These are phyloP conservation scores for Brachionus koreanus DNA, from an alignment of 1,140 invertebrate species.

Conservation along the genomic window DNA sequence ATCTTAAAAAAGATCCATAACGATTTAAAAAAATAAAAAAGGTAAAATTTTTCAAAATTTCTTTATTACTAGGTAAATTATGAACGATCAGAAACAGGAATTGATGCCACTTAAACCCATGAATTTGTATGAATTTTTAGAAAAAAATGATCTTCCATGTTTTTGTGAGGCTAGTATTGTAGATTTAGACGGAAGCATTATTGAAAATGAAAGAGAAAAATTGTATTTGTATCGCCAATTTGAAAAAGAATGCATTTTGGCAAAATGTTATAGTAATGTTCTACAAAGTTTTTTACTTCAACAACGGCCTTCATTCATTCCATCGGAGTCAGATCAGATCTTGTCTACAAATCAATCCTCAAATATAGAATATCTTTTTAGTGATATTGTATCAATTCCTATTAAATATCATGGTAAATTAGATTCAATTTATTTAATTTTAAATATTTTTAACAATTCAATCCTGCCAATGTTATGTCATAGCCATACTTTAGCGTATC, in stretches of 20 bases:
- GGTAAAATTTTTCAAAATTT: background rate
- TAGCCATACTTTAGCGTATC: too few species aligned
- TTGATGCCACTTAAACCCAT: background rate
- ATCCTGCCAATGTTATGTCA: too few species aligned
- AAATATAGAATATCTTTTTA: slow-evolving; percentile 29
- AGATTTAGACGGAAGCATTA: background rate
- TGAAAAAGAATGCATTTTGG: slow-evolving; percentile 8
- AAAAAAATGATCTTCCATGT: background rate
- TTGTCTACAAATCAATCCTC: slow-evolving; percentile 4
- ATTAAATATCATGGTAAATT: slow-evolving; percentile 7
- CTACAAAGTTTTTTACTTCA: slow-evolving; percentile 30
- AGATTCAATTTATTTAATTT: background rate
- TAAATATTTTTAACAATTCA: background rate
- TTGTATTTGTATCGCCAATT: slow-evolving; percentile 27
- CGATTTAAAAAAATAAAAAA: background rate
- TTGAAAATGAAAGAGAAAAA: background rate
- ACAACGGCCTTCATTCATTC: background rate
- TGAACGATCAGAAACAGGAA: background rate
- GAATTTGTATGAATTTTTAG: background rate
- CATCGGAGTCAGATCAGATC: background rate
- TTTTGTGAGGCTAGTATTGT: background rate
- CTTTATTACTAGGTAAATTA: background rate
- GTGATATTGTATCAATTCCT: slow-evolving; percentile 33
- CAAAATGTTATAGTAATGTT: slow-evolving; percentile 36
- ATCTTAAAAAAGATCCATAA: background rate